phyloP scores from a whole-genome alignment of 2,888 invertebrate genomes.

The Pyrocoelia pectoralis region DNA sequence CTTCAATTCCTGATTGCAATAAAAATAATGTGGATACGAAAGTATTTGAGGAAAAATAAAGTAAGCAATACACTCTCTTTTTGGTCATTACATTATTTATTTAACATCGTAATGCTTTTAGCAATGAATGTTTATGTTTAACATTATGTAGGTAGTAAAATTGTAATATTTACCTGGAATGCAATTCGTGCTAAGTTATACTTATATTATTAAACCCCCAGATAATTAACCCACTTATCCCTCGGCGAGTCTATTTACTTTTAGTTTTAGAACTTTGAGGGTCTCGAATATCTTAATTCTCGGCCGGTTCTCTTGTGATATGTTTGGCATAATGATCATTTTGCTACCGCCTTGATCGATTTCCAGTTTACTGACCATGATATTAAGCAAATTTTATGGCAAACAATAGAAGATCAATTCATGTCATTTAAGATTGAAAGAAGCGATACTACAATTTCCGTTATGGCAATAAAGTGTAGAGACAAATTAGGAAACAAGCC shows the following conservation, averaged over 20 bases:
- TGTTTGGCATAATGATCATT: background rate
- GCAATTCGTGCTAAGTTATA: background rate
- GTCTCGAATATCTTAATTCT: slow-evolving; percentile 1
- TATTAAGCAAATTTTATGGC: too few species aligned
- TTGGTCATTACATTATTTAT: too few species aligned
- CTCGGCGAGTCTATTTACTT: background rate
- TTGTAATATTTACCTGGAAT: background rate
- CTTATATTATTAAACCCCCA: background rate
- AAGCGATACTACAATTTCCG: too few species aligned
- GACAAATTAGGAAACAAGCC: background rate
- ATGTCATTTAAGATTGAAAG: too few species aligned
- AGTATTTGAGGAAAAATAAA: too few species aligned
- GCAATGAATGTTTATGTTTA: background rate
- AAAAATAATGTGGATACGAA: too few species aligned
- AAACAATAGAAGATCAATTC: too few species aligned
- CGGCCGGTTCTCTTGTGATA: background rate
- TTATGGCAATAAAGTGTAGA: too few species aligned
- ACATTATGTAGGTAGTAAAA: background rate
- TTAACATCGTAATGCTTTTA: background rate
- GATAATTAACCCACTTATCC: slow-evolving; percentile 1
- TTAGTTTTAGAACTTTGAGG: background rate
- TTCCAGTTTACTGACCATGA: too few species aligned
- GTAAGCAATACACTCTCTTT: too few species aligned
- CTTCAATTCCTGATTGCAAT: too few species aligned
- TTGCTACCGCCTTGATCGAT: background rate